Conservation (phyloP, 92 coral and sea anemone genomes). For the Montipora capitata region DNA sequence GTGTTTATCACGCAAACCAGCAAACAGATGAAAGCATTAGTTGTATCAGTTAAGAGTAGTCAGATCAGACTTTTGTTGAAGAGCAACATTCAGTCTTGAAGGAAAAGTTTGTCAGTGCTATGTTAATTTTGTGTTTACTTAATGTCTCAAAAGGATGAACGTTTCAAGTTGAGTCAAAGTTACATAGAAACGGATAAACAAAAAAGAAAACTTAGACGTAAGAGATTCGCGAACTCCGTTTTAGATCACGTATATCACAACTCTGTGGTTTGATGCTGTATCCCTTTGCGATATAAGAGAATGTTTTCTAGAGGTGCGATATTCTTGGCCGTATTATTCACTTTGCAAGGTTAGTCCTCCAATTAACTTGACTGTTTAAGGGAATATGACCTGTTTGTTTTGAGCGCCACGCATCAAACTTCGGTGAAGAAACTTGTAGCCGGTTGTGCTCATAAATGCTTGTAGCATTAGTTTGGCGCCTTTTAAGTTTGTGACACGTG, state of each 20-base stretch:
- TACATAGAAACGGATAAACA: constrained; percentile 21
- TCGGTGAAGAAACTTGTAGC: too few species aligned
- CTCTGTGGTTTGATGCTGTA: neutral
- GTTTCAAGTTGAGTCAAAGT: neutral
- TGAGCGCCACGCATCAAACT: neutral
- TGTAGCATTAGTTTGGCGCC: too few species aligned
- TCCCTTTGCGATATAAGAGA: neutral
- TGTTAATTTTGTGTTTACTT: neutral
- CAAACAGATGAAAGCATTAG: too few species aligned
- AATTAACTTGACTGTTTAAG: neutral
- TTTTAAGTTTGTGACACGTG: too few species aligned
- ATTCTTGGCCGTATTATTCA: neutral
- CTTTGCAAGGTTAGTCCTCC: neutral
- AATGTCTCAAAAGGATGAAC: neutral
- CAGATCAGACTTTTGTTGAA: too few species aligned
- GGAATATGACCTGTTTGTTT: neutral
- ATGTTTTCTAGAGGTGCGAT: neutral
- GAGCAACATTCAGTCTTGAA: too few species aligned
- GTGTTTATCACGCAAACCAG: too few species aligned
- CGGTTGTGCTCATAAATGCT: too few species aligned
- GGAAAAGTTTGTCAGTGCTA: too few species aligned
- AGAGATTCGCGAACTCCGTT: too few species aligned
- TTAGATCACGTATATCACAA: neutral
- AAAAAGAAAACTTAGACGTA: neutral
- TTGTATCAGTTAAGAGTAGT: too few species aligned